These are phyloP conservation scores for Mionectes macconnelli DNA, from an alignment of 2,113 vertebrate species.

Conservation along the genomic window DNA sequence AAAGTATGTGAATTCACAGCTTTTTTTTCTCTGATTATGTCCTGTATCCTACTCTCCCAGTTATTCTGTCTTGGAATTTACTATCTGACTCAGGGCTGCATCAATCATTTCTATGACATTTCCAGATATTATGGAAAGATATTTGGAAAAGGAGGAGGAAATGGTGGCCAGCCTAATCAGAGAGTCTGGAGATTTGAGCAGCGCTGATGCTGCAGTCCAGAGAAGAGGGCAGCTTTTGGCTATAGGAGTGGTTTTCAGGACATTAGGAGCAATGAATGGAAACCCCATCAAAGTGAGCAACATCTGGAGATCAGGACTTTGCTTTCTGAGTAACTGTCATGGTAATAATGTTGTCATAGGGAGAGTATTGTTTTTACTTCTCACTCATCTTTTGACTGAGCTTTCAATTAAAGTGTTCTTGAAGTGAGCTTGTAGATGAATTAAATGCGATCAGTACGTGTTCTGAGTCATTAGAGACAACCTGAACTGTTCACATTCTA, in stretches of 20 bases:
- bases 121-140: background rate
- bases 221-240: background rate
- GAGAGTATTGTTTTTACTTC: background rate
- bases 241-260: background rate
- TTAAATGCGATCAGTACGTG: background rate
- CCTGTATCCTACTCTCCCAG: background rate
- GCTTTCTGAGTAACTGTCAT: background rate
- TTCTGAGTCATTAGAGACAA: background rate
- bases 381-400: background rate
- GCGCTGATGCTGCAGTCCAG: background rate
- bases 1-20: background rate
- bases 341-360: accelerated
- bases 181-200: background rate
- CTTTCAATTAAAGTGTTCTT: background rate
- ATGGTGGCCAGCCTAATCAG: accelerated
- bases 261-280: background rate
- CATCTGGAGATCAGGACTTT: background rate
- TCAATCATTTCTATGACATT: background rate
- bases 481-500: background rate
- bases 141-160: background rate
- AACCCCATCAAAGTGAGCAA: accelerated
- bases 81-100: background rate
- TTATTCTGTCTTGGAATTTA: background rate
- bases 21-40: background rate
- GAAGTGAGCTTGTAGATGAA: background rate